Conservation (phyloP, 2,888 invertebrate genomes). For the Crossocerus cetratus region DNA sequence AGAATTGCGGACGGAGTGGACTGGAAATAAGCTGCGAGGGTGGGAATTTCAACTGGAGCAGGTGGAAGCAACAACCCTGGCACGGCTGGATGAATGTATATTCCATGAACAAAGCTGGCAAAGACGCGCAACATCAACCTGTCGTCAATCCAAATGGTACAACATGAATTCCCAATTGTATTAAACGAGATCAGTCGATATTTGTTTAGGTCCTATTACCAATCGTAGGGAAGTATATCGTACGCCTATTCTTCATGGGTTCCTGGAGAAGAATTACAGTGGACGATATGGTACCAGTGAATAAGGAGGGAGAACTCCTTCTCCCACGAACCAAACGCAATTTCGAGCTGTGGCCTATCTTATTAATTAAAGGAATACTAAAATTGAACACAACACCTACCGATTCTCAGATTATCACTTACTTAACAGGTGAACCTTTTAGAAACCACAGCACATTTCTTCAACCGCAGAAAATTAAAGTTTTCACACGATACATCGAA, state of each 20-base stretch:
- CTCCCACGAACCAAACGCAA: slow-evolving; percentile 71
- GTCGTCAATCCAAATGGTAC: slow-evolving; percentile 72
- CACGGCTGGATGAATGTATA: slow-evolving; percentile 78
- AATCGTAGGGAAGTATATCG: slow-evolving; percentile 76
- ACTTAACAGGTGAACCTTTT: slow-evolving; percentile 75
- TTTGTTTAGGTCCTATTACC: slow-evolving; percentile 3
- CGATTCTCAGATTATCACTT: slow-evolving; percentile 76
- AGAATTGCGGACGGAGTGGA: slow-evolving; percentile 72
- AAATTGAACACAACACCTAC: slow-evolving; percentile 76
- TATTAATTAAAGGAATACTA: slow-evolving; percentile 77
- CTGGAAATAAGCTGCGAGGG: slow-evolving; percentile 67
- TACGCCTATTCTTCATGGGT: slow-evolving; percentile 78
- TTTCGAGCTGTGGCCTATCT: slow-evolving; percentile 77
- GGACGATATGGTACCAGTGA: slow-evolving; percentile 77
- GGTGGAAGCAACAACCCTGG: slow-evolving; percentile 68
- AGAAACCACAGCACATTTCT: slow-evolving; percentile 17
- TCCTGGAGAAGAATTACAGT: slow-evolving; percentile 77
- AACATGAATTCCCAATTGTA: not conserved
- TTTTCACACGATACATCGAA: too few species aligned
- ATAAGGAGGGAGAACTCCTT: slow-evolving; percentile 68
- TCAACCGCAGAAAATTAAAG: slow-evolving; percentile 38
- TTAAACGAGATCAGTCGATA: not conserved
- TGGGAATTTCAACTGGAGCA: slow-evolving; percentile 68
- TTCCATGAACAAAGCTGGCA: slow-evolving; percentile 75
- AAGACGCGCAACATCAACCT: slow-evolving; percentile 71